phyloP scores from a whole-genome alignment of 2,888 invertebrate species.

The Cerastis rubricosa region DNA sequence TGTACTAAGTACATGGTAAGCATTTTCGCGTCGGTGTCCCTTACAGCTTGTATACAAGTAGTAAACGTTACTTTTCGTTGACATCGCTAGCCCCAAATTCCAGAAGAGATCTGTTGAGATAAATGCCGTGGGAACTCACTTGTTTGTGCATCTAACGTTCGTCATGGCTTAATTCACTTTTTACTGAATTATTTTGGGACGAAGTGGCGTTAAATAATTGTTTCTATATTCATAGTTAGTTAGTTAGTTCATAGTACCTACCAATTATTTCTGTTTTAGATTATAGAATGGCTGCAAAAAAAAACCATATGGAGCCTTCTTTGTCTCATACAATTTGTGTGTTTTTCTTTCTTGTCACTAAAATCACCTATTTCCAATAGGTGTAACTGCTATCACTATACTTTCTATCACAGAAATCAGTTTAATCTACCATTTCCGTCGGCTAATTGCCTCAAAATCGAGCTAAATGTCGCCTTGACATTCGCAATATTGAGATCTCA shows the following conservation, averaged over 20 bases:
- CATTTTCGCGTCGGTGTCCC: too few species aligned
- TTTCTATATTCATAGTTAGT: too few species aligned
- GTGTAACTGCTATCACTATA: not conserved
- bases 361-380: not conserved
- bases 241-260: too few species aligned
- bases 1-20: too few species aligned
- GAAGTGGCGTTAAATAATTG: not conserved
- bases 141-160: conserved; percentile 22
- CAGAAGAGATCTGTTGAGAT: conserved; percentile 30
- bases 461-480: conserved; percentile 37
- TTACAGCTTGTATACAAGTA: too few species aligned
- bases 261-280: not conserved
- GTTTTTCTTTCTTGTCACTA: not conserved
- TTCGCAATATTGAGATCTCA: conserved; percentile 23
- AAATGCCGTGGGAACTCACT: conserved; percentile 47
- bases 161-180: conserved; percentile 17
- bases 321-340: not conserved
- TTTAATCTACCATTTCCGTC: conserved; percentile 29
- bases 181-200: conserved; percentile 4
- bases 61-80: conserved; percentile 11
- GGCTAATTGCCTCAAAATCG: conserved; percentile 9
- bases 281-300: not conserved
- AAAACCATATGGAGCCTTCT: not conserved
- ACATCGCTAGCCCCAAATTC: conserved; percentile 41
- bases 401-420: not conserved